Percentiles rank a stretch among this genome's conserved stretches.
phyloP scores from a whole-genome alignment of 2,113 vertebrate species.

The Hypocryptadius cinnamomeus region DNA sequence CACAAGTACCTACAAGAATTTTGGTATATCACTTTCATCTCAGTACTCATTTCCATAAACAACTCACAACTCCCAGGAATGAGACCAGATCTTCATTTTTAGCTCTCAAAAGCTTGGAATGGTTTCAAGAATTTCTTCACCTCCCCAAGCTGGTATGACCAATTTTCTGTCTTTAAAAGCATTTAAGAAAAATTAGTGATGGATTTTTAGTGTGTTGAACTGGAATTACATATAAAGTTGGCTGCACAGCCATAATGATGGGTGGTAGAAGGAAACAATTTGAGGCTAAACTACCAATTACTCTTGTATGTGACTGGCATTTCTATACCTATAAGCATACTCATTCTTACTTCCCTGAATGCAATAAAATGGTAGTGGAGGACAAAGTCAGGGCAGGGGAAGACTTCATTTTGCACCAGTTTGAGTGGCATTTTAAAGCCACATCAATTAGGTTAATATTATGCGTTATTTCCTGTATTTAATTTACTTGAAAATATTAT shows the following conservation, averaged over 20 bases:
- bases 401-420: neutral
- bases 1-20: constrained; percentile 30
- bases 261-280: neutral
- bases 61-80: neutral
- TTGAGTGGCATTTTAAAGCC: neutral
- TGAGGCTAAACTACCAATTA: neutral
- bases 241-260: neutral
- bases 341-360: neutral
- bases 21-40: constrained; percentile 16
- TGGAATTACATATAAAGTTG: neutral
- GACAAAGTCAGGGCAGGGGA: neutral
- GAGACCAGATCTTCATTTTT: neutral
- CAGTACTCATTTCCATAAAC: neutral
- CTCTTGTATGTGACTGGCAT: neutral
- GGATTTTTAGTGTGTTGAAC: neutral
- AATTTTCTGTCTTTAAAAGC: constrained; percentile 1
- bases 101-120: constrained; percentile 8
- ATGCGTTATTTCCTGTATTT: neutral
- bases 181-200: constrained; percentile 7
- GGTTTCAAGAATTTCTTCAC: constrained; percentile 22
- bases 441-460: neutral
- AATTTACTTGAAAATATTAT: neutral
- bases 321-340: neutral
- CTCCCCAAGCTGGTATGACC: neutral
- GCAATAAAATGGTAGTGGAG: neutral